A percentile compares a stretch with the other conserved stretches of the same genome.
Evolutionary conservation across 2,888 invertebrate species (phyloP).

Genomic region (Drosophila yooni): DNA sequence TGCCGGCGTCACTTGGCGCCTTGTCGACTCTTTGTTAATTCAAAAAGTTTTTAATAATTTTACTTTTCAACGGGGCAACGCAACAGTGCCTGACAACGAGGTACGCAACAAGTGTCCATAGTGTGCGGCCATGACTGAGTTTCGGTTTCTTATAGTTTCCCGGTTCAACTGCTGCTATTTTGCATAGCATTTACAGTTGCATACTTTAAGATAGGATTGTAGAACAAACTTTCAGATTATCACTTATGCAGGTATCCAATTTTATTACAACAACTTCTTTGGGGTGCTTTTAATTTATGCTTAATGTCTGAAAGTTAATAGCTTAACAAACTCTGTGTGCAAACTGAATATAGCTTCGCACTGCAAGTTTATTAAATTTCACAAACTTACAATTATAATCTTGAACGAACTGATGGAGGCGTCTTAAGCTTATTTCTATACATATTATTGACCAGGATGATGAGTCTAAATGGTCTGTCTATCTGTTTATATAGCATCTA

Average conservation of each 20-base stretch:
- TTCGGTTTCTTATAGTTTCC: slow-evolving; percentile 7
- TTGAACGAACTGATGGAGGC: background rate
- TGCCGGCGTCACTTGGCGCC: slow-evolving; percentile 59
- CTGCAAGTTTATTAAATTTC: background rate
- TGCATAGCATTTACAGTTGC: slow-evolving; percentile 12
- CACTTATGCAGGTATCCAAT: slow-evolving; percentile 24
- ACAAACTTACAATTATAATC: background rate
- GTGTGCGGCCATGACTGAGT: slow-evolving; percentile 1
- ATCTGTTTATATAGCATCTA: background rate
- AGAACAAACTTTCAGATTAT: slow-evolving; percentile 19
- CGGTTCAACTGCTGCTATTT: background rate
- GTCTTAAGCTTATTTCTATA: background rate
- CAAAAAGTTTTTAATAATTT: slow-evolving; percentile 73
- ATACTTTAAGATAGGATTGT: slow-evolving; percentile 3
- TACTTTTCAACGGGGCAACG: slow-evolving; percentile 55
- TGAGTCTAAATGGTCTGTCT: background rate
- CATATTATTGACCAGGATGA: background rate
- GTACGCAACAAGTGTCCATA: slow-evolving; percentile 56
- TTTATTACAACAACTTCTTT: slow-evolving; percentile 3
- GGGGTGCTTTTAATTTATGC: background rate
- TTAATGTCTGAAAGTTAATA: slow-evolving; percentile 5
- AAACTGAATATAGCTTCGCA: background rate
- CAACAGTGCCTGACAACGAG: slow-evolving; percentile 1
- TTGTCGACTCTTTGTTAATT: slow-evolving; percentile 64
- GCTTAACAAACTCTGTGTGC: background rate